Evolutionary conservation across 2,113 vertebrate genomes (phyloP).

Genomic region (Elanoides forficatus): DNA sequence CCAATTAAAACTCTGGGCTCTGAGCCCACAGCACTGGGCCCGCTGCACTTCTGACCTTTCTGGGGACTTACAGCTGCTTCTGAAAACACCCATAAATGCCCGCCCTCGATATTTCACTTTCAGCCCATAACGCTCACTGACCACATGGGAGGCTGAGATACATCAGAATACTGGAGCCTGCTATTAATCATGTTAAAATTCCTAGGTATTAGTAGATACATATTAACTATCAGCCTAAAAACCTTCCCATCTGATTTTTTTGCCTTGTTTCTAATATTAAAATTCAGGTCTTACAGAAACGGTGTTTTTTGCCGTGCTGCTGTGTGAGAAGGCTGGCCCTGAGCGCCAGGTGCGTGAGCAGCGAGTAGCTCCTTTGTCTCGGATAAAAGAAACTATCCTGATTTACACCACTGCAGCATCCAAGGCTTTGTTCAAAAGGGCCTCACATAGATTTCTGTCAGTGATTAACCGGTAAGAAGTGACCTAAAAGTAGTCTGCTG

Average conservation of each 20-base stretch:
- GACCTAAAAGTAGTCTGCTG: background rate
- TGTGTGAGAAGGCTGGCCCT: background rate
- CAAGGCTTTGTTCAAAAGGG: background rate
- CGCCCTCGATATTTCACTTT: background rate
- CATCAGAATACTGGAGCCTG: fast-evolving
- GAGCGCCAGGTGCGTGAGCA: background rate
- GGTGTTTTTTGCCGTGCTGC: background rate
- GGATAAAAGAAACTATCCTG: background rate
- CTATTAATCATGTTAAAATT: background rate
- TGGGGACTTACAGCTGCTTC: background rate
- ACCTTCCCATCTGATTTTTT: background rate
- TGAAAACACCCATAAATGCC: background rate
- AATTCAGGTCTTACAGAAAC: background rate
- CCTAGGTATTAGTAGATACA: background rate
- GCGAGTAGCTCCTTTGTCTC: background rate
- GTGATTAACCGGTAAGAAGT: background rate
- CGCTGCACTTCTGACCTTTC: background rate
- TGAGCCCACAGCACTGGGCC: background rate
- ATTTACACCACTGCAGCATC: background rate
- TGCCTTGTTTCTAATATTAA: background rate
- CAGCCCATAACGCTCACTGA: fast-evolving
- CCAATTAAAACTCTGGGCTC: background rate
- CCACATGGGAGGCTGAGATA: background rate
- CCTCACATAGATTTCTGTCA: background rate
- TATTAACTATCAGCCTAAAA: background rate